phyloP scores from a whole-genome alignment of 2,113 vertebrate genomes.

The Pycnonotus jocosus region DNA sequence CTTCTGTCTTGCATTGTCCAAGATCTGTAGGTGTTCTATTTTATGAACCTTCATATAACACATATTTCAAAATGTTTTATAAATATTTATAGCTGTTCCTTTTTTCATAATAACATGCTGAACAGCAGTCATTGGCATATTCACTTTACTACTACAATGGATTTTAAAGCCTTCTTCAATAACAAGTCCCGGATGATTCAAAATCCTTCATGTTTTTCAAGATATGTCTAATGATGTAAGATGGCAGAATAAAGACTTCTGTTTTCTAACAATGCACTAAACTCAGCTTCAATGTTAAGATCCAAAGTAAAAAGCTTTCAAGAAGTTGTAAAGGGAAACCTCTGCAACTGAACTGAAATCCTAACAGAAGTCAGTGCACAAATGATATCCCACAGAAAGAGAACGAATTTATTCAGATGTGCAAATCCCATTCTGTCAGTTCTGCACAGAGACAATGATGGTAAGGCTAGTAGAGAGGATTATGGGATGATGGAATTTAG shows the following conservation, averaged over 20 bases:
- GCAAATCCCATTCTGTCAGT: background rate
- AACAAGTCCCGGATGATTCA: background rate
- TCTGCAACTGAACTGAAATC: background rate
- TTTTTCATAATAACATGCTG: background rate
- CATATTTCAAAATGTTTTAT: background rate
- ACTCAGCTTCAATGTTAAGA: background rate
- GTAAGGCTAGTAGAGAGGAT: background rate
- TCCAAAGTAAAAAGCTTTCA: background rate
- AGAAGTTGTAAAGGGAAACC: background rate
- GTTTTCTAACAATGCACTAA: background rate
- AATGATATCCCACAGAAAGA: background rate
- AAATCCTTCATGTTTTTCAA: conserved; percentile 16
- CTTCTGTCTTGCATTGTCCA: background rate
- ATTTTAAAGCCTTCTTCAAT: background rate
- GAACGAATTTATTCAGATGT: background rate
- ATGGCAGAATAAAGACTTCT: background rate
- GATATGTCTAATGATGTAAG: background rate
- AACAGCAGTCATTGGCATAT: background rate
- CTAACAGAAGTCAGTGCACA: background rate
- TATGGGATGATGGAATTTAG: background rate
- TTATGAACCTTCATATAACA: background rate
- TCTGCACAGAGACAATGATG: background rate
- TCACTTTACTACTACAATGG: background rate
- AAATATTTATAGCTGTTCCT: background rate
- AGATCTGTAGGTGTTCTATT: background rate